These are phyloP conservation scores for Lophotriccus pileatus DNA, from an alignment of 2,797 vertebrate species.

Conservation along the genomic window DNA sequence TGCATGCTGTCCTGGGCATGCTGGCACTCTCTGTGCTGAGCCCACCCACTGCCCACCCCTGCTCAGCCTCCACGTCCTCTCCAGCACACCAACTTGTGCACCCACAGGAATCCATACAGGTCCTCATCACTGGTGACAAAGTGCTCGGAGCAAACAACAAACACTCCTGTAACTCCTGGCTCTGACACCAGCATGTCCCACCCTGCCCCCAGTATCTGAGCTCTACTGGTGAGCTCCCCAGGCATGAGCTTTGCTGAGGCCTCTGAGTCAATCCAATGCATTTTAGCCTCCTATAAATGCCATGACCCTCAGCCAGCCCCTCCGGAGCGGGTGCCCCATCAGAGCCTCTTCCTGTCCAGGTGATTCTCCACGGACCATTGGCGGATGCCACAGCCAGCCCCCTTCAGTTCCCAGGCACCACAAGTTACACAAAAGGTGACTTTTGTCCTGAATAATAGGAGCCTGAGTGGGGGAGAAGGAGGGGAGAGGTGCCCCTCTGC, in stretches of 20 bases:
- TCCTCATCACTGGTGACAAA: rapidly evolving
- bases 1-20: rapidly evolving
- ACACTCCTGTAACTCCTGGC: not conserved
- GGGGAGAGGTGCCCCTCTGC: not conserved
- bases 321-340: not conserved
- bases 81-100: not conserved
- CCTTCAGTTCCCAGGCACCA: not conserved
- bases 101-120: rapidly evolving
- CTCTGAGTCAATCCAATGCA: not conserved
- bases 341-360: not conserved
- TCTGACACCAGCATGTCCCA: rapidly evolving
- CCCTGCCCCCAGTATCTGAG: rapidly evolving
- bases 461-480: not conserved
- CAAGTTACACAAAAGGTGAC: not conserved
- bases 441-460: not conserved
- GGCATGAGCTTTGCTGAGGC: not conserved
- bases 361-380: rapidly evolving
- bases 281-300: not conserved
- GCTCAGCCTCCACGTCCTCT: not conserved
- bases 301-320: not conserved
- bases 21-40: not conserved
- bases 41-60: not conserved
- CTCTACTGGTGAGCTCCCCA: not conserved
- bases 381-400: rapidly evolving
- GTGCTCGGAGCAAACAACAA: not conserved